Conservation (phyloP, 2,797 vertebrate species). For the Gymnopithys bicolor region DNA sequence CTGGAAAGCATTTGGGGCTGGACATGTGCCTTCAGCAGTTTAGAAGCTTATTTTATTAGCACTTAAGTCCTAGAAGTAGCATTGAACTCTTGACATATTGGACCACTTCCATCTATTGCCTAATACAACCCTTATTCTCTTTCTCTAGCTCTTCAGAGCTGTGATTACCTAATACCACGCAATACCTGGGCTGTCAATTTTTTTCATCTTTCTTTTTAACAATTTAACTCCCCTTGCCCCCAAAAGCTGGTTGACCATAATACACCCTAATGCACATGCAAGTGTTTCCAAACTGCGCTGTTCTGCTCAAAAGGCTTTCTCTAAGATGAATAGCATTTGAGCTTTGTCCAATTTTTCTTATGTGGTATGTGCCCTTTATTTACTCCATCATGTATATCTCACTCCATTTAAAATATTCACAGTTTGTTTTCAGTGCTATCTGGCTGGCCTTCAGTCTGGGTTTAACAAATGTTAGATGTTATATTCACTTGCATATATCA, state of each 20-base stretch:
- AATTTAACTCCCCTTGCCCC: neutral
- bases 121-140: slow-evolving; percentile 22
- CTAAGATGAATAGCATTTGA: slow-evolving; percentile 59
- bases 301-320: slow-evolving; percentile 33
- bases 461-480: slow-evolving; percentile 59
- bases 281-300: neutral
- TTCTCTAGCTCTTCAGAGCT: neutral
- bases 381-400: slow-evolving; percentile 65
- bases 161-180: neutral
- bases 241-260: neutral
- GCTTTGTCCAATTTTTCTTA: slow-evolving; percentile 58
- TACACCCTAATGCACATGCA: neutral
- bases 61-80: slow-evolving; percentile 69
- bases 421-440: slow-evolving; percentile 71
- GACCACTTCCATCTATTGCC: slow-evolving; percentile 50
- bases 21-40: slow-evolving; percentile 53
- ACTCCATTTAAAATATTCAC: slow-evolving; percentile 69
- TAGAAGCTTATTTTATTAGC: slow-evolving; percentile 69
- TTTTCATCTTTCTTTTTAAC: neutral
- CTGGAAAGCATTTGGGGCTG: slow-evolving; percentile 32
- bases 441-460: slow-evolving; percentile 57
- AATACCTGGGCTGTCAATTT: slow-evolving; percentile 18
- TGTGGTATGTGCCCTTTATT: slow-evolving; percentile 67
- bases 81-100: slow-evolving; percentile 58
- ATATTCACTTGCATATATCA: slow-evolving; percentile 54